phyloP scores from a whole-genome alignment of 2,113 vertebrate genomes.

The Herpailurus yagouaroundi region DNA sequence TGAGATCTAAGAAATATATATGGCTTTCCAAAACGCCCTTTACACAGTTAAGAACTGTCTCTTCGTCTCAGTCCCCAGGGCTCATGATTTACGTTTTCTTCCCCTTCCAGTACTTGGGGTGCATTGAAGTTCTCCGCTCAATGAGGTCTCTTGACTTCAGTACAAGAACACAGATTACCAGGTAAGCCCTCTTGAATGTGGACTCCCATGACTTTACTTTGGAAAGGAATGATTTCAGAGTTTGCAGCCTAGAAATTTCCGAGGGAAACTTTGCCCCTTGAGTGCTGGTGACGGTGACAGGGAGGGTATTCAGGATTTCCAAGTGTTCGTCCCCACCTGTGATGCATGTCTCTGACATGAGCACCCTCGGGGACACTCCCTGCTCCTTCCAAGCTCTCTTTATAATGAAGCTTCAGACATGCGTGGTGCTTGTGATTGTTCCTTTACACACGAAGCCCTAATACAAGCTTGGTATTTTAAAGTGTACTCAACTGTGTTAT shows the following conservation, averaged over 20 bases:
- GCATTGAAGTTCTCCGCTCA: constrained; percentile 90
- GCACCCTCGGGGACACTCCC: rapidly evolving
- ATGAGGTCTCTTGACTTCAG: constrained; percentile 91
- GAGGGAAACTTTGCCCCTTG: not conserved
- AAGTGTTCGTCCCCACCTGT: not conserved
- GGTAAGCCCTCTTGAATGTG: constrained; percentile 82
- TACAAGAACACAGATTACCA: constrained; percentile 90
- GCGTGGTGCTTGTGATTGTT: not conserved
- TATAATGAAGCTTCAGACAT: not conserved
- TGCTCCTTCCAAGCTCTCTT: not conserved
- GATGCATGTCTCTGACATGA: not conserved
- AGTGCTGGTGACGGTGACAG: not conserved
- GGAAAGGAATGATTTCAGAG: not conserved
- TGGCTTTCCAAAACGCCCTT: not conserved
- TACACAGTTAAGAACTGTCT: not conserved
- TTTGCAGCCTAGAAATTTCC: not conserved
- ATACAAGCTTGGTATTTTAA: not conserved
- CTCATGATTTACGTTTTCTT: constrained; percentile 70
- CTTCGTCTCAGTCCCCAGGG: not conserved
- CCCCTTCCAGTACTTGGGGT: constrained; percentile 88
- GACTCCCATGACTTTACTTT: not conserved
- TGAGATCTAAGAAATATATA: not conserved
- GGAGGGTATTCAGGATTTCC: not conserved
- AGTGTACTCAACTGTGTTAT: not conserved
- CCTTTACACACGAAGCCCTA: not conserved